Conservation (phyloP, 2,797 vertebrate species). For the Enteromius trimaculatus region DNA sequence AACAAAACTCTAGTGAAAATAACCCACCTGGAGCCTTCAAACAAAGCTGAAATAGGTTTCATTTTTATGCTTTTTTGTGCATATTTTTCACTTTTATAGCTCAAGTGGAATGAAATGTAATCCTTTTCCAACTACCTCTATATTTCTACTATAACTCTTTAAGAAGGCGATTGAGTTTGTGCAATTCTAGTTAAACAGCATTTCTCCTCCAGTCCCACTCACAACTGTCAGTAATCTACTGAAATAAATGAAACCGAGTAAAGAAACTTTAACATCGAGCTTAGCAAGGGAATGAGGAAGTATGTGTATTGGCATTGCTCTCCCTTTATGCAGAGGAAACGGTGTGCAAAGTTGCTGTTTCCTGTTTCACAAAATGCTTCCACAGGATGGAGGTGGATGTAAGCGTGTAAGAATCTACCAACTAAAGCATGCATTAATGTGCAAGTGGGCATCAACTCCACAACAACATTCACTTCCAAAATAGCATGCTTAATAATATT, state of each 20-base stretch:
- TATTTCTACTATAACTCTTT: neutral
- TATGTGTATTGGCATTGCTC: conserved; percentile 19
- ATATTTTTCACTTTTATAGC: neutral
- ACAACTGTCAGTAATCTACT: neutral
- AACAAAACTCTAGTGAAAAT: conserved; percentile 34
- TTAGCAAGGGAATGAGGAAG: conserved; percentile 41
- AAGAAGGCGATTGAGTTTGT: conserved; percentile 3
- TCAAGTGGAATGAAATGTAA: neutral
- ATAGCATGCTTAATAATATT: neutral
- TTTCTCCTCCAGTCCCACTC: neutral
- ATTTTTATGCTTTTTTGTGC: neutral
- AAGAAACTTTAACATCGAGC: neutral
- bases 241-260: neutral
- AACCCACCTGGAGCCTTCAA: conserved; percentile 11
- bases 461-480: neutral
- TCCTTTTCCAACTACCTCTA: neutral
- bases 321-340: conserved; percentile 43
- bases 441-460: neutral
- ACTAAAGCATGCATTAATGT: neutral
- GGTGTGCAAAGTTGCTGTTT: conserved; percentile 49
- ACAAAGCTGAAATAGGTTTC: neutral
- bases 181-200: neutral
- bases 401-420: neutral
- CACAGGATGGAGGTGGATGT: conserved; percentile 15
- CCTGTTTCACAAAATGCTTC: conserved; percentile 44